Conservation (phyloP, 2,113 vertebrate genomes). For the Boleophthalmus pectinirostris region DNA sequence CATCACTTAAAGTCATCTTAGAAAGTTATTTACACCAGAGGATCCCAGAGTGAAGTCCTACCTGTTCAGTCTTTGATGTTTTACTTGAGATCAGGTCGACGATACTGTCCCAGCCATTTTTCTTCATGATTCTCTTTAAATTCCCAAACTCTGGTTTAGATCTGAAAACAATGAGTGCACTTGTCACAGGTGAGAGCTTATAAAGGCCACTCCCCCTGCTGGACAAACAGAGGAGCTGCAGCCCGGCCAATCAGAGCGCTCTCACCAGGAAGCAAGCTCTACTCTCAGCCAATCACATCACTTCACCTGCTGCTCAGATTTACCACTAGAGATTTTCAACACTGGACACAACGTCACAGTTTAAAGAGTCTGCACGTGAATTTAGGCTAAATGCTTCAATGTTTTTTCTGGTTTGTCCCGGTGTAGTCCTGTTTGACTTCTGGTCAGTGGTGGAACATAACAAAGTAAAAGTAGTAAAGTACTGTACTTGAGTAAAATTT, state of each 20-base stretch:
- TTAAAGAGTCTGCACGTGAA: too few relatives aligned
- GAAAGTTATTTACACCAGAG: not conserved
- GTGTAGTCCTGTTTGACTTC: too few relatives aligned
- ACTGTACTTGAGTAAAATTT: too few relatives aligned
- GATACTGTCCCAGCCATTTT: slow-evolving; percentile 56
- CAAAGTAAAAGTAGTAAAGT: too few relatives aligned
- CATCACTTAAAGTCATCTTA: too few relatives aligned
- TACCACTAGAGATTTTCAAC: not conserved
- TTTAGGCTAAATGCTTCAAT: too few relatives aligned
- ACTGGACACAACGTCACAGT: too few relatives aligned
- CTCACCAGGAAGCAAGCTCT: not conserved
- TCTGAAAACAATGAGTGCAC: not conserved
- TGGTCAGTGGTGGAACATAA: too few relatives aligned
- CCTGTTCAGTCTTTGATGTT: slow-evolving; percentile 53
- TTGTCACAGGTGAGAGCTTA: slow-evolving; percentile 26
- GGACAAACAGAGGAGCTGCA: slow-evolving; percentile 23
- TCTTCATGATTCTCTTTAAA: slow-evolving; percentile 56
- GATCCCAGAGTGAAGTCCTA: slow-evolving; percentile 20
- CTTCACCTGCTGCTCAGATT: not conserved
- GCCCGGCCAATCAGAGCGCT: slow-evolving; percentile 47
- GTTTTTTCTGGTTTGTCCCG: too few relatives aligned
- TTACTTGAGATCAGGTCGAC: slow-evolving; percentile 61
- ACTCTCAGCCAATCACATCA: not conserved
- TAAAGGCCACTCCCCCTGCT: slow-evolving; percentile 21
- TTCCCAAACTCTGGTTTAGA: slow-evolving; percentile 1